Percentiles rank a stretch among this genome's conserved stretches.
These are phyloP conservation scores for Corythornis vintsioides DNA, from an alignment of 2,113 vertebrate species.

Conservation along the genomic window DNA sequence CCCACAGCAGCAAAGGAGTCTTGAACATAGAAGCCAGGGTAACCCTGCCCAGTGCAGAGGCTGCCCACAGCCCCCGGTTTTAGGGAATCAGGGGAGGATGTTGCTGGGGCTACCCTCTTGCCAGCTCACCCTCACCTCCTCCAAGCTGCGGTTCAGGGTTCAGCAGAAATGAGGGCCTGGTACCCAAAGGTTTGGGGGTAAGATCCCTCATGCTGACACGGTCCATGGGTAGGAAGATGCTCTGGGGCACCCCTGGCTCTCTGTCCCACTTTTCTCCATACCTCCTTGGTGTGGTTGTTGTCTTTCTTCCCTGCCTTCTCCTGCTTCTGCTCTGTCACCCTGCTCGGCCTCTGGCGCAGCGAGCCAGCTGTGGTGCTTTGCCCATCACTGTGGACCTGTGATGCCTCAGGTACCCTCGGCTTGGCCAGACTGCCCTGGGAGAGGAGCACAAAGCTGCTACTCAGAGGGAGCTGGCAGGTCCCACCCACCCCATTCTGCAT, in stretches of 20 bases:
- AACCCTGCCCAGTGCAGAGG: background rate
- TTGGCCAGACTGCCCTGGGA: constrained; percentile 70
- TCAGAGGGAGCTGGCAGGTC: background rate
- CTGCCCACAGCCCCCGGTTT: background rate
- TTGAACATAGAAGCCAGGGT: background rate
- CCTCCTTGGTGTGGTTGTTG: constrained; percentile 31
- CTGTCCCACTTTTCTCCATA: background rate
- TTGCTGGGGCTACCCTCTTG: background rate
- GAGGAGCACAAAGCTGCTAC: background rate
- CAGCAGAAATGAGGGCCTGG: background rate
- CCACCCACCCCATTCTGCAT: background rate
- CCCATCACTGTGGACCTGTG: background rate
- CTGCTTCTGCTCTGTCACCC: background rate
- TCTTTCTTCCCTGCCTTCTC: constrained; percentile 40
- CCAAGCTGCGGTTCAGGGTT: background rate
- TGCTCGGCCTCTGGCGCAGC: constrained; percentile 13
- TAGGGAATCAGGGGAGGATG: background rate
- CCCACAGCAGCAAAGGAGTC: background rate
- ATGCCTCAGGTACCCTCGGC: background rate
- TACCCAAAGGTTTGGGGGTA: background rate
- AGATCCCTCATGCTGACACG: background rate
- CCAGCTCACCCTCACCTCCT: background rate
- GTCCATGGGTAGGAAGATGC: background rate
- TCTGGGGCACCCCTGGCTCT: background rate
- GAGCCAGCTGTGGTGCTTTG: background rate